A percentile compares a stretch with the other conserved stretches of the same genome.
Conservation (phyloP, 2,113 vertebrate species). For the Cyphomyrus discorhynchus region DNA sequence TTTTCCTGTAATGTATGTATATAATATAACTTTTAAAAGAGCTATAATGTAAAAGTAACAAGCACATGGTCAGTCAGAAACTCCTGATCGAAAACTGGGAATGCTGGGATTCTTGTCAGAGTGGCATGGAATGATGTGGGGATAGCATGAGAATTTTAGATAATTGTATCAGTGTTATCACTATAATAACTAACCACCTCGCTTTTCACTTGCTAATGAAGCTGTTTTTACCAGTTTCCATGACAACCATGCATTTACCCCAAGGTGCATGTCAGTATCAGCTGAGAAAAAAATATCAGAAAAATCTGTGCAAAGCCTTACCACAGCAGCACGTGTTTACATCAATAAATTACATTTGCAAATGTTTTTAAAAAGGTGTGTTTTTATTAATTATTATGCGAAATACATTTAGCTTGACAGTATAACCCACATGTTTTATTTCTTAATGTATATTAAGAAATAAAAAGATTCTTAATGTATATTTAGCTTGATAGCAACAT, state of each 20-base stretch:
- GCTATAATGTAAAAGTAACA: neutral
- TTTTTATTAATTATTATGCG: neutral
- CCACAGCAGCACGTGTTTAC: neutral
- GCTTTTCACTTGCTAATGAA: neutral
- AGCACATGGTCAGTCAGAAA: neutral
- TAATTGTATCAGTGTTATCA: neutral
- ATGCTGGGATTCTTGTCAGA: neutral
- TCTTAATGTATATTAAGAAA: too few relatives aligned
- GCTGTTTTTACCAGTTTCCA: conserved; percentile 7
- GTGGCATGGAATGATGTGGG: neutral
- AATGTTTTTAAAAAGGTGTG: neutral
- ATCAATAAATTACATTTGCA: neutral
- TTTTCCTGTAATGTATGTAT: neutral
- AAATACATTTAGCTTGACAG: neutral
- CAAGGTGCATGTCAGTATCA: neutral
- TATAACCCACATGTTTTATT: neutral
- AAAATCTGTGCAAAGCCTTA: neutral
- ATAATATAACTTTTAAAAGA: neutral
- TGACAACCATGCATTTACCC: neutral
- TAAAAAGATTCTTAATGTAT: neutral
- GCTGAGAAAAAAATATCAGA: neutral
- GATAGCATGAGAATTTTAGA: neutral
- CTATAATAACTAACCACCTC: neutral
- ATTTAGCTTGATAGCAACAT: neutral
- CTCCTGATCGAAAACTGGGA: neutral